Base-by-base conservation (phyloP, 2,797 vertebrate genomes). In the Momotus momota region DNA sequence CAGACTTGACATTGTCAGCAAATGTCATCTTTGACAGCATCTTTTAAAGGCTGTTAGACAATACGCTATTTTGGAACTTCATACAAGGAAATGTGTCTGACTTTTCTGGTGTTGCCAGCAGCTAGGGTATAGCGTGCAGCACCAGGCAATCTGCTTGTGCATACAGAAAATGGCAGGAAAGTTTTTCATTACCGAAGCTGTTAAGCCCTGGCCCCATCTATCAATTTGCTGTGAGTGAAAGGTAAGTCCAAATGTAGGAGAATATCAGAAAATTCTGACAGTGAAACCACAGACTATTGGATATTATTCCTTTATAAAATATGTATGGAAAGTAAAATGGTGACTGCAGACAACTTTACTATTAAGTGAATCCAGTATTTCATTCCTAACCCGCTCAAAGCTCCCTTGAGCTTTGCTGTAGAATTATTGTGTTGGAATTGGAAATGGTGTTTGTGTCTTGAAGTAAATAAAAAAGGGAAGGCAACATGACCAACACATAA, bases 391-490 rank as follows among this genome's bases (percentile, higher is more conserved):
- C 22, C 27, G 58, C n/a, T 93, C 74, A 60, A 60, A 73, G 7
- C 5, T 88, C 48, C 49, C 33, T 31, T 77, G 78, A 20, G 35
- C 17, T 93, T 91, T 73, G 33, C 40, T 72, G 16, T 49, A 57
- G 80, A 77, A 60, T 41, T 57, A 17, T n/a, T 78, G 23, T 71
- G 22, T 52, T 83, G 52, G 48, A 84, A 91, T 71, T 78, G 40
- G 65, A 87, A 94, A 74, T n/a, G 26, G 74, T 72, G 31, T 86
- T 90, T 86, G 27, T 31, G 31, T 82, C 96, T 86, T 49, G 38
- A 84, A 86, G 51, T 61, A 79, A 94, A 73, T 81, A 84, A 77
- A 87, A 88, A 84, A 7, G 10, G 40, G 86, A 69, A 40, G 11
- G 78, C n/a, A 49, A 55, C 46, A n/a, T 40, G 33, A 81, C 62